phyloP scores from a whole-genome alignment of 37 sponge, comb jelly and placozoan genomes.

The Ianthella basta region DNA sequence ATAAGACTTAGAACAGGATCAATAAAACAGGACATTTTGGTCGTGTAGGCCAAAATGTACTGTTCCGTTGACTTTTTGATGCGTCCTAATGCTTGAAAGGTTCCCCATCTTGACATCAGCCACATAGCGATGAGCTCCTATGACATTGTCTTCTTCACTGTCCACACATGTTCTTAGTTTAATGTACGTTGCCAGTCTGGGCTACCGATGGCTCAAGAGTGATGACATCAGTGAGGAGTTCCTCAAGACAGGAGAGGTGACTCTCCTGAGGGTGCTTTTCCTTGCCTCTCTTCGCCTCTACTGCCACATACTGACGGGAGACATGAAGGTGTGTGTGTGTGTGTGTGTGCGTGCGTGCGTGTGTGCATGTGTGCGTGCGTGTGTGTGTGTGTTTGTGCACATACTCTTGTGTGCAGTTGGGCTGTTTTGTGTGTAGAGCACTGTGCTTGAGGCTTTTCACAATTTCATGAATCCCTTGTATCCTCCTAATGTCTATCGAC shows the following conservation, averaged over 20 bases:
- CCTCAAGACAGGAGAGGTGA: constrained; percentile 56
- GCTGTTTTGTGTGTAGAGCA: too few relatives aligned
- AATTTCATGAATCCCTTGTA: too few relatives aligned
- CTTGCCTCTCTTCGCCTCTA: constrained; percentile 55
- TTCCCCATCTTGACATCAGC: too few relatives aligned
- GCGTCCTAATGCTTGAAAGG: too few relatives aligned
- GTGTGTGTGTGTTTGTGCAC: constrained; percentile 1
- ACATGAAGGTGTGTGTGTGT: background rate
- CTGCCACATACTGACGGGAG: constrained; percentile 31
- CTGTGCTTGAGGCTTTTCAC: too few relatives aligned
- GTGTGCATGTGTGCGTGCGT: background rate
- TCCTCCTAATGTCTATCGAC: too few relatives aligned
- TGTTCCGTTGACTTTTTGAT: too few relatives aligned
- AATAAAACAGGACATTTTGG: too few relatives aligned
- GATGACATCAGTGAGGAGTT: constrained; percentile 40
- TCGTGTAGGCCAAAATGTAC: too few relatives aligned
- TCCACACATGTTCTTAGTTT: constrained; percentile 30
- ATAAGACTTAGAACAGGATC: too few relatives aligned
- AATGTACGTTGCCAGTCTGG: constrained; percentile 70
- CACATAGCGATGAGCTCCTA: too few relatives aligned
- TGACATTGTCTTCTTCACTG: too few relatives aligned
- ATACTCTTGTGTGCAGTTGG: background rate
- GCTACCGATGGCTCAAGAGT: constrained; percentile 78
- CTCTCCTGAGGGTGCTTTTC: constrained; percentile 62
- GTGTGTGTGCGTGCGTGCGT: constrained; percentile 19